Base-by-base conservation (phyloP, 2,113 vertebrate genomes). In the Rhinichthys klamathensis region DNA sequence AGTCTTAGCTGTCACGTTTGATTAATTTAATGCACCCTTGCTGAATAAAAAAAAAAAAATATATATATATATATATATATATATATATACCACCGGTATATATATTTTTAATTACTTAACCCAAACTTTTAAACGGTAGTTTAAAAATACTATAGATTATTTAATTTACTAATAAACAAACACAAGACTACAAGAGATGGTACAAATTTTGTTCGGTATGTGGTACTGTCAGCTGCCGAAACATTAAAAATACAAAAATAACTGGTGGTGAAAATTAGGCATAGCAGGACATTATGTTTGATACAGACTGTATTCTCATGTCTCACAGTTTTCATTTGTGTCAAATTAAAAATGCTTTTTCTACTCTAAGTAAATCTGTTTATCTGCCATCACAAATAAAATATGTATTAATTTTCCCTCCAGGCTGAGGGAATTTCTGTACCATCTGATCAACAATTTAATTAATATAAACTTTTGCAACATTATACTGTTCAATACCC, bases 321-420 rank as follows among this genome's bases (percentile, higher is more conserved):
- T 3, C 23, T 79, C 21, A 32, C 18, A 27, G 54, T 38, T 41
- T 79, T 25, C 2, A 15, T 60, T 78, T 78, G 18, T 12, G 2
- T 35, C 49, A 78, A 38, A 35, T 13, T 8, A 35, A 56, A 70
- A 10, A 60, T 38, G 54, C 18, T 58, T 23, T 58, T 23, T 16
- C 21, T 23, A 60, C 76, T 72, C 35, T 3, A 70, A 56, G 18
- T 56, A 21, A 56, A 56, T 56, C 6, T 49, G 23, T 76, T 21
- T 77, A 77, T 77, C 51, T 77, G 30, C 13, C 76, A 79, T 9
- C 32, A 16, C 23, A 41, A 25, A 58, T 30, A 56, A 78, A 78
- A 41, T 41, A 10, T 35, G 16, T 70, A 70, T 70, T 23, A 12
- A 70, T 41, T 35, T 69, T 23, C 65, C 32, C 65, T 67, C 15